These are phyloP conservation scores for Cyanoliseus patagonus DNA, from an alignment of 2,113 vertebrate species.

Conservation along the genomic window DNA sequence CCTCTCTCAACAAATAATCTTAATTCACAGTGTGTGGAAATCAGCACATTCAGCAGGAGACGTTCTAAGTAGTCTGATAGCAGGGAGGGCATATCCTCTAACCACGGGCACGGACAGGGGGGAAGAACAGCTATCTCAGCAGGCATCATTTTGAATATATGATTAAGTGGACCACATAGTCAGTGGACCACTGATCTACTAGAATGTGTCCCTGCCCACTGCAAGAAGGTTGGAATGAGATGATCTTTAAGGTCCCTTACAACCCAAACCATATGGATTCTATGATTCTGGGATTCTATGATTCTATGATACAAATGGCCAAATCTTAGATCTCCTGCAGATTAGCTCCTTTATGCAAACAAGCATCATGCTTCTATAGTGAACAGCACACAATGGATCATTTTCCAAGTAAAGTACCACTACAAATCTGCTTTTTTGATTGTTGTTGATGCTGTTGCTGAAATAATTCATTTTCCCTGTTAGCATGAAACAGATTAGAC, in stretches of 20 bases:
- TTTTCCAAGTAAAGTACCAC: conserved; percentile 22
- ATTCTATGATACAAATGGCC: neutral
- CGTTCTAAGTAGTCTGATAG: fast-evolving
- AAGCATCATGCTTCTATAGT: neutral
- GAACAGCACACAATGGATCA: neutral
- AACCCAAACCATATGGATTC: neutral
- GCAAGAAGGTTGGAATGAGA: neutral
- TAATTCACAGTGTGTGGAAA: neutral
- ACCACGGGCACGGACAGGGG: neutral
- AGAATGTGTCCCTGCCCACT: neutral
- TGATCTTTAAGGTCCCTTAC: neutral
- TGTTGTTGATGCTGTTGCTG: neutral
- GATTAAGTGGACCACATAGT: neutral
- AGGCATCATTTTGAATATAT: neutral
- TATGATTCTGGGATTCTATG: neutral
- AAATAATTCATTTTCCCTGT: neutral
- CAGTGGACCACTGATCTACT: neutral
- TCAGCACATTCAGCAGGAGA: neutral
- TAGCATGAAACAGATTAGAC: conserved; percentile 6
- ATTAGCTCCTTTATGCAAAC: neutral
- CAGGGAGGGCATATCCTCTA: neutral
- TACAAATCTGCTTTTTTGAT: conserved; percentile 20
- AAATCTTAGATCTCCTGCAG: conserved; percentile 1
- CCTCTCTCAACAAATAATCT: neutral
- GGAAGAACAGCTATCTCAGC: neutral